Conservation (phyloP, 2,797 vertebrate genomes). For the Hypotaenidia okinawae region DNA sequence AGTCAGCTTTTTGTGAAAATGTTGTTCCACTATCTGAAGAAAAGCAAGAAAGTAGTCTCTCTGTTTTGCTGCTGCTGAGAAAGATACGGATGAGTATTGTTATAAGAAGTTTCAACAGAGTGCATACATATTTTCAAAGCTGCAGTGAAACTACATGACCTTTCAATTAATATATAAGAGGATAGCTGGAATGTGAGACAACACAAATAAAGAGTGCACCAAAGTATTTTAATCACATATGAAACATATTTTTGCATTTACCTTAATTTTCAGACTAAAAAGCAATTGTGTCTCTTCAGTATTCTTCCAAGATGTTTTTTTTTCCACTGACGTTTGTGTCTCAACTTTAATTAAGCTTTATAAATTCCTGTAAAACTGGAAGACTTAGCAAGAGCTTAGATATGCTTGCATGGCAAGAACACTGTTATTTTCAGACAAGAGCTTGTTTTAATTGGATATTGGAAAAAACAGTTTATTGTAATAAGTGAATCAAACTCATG, state of each 20-base stretch:
- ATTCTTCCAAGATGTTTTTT: not conserved
- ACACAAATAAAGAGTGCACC: not conserved
- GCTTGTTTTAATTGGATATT: slow-evolving; percentile 23
- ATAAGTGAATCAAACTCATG: slow-evolving; percentile 15
- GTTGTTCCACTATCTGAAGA: not conserved
- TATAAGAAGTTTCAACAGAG: not conserved
- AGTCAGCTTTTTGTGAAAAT: not conserved
- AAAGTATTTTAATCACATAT: not conserved
- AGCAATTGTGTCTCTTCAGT: not conserved
- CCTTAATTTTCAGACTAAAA: not conserved
- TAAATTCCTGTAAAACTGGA: slow-evolving; percentile 16
- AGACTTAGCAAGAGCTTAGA: slow-evolving; percentile 39
- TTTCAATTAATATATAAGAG: slow-evolving; percentile 30
- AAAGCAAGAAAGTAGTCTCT: not conserved
- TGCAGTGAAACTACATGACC: slow-evolving; percentile 15
- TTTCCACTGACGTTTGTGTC: not conserved
- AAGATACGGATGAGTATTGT: not conserved
- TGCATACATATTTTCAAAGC: not conserved
- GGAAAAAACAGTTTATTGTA: slow-evolving; percentile 18
- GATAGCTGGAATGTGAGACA: slow-evolving; percentile 28
- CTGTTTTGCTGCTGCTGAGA: not conserved
- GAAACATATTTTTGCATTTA: not conserved
- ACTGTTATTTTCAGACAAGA: not conserved
- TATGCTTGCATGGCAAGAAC: slow-evolving; percentile 11
- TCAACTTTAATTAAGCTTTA: slow-evolving; percentile 37